Base-by-base conservation (phyloP, 2,113 vertebrate species). In the Protobothrops mucrosquamatus region DNA sequence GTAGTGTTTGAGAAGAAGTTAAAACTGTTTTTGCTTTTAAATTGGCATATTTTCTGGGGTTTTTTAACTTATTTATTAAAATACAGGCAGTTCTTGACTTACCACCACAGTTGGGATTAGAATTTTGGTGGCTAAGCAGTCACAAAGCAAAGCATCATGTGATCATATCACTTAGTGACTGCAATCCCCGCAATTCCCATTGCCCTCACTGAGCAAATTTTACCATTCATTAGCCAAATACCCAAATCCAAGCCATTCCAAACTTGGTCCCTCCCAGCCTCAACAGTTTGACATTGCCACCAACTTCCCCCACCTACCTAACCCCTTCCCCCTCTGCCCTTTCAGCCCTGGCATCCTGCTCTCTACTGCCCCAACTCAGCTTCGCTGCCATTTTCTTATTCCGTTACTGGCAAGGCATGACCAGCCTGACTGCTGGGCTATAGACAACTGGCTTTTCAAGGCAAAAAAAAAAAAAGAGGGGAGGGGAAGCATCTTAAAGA, bases 51-150 rank as follows among this genome's bases (percentile, higher is more conserved):
- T 94, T 55, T 69, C 29, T 26, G n/a, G n/a, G n/a, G 95, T 94
- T 64, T 29, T 89, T 94, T 93, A 29, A 95, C 12, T 18, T 94
- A 94, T 57, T 96, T 93, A 95, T 94, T 95, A 90, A 94, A 87
- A 69, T 29, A 69, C 61, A 69, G 61, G 29, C 29, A 14, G 26
- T n/a, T 69, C 61, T 69, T 4, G 4, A n/a, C 12, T 29, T 69
- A n/a, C 61, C 29, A 14, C 26, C 61, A 69, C 12, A 69, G 61
- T 64, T 64, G 59, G 7, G 59, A 12, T 14, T 11, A 69, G 61
- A 69, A 69, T n/a, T 64, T 69, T 69, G 61, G 29, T 69, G 29
- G 29, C 61, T n/a, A 69, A 69, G 29, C 4, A n/a, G 11, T 69
- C 29, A n/a, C 29, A 69, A 69, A 69, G 29, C 11, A 69, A 14